Conservation (phyloP, 92 coral and sea anemone species). For the Phenganax stokvisi region DNA sequence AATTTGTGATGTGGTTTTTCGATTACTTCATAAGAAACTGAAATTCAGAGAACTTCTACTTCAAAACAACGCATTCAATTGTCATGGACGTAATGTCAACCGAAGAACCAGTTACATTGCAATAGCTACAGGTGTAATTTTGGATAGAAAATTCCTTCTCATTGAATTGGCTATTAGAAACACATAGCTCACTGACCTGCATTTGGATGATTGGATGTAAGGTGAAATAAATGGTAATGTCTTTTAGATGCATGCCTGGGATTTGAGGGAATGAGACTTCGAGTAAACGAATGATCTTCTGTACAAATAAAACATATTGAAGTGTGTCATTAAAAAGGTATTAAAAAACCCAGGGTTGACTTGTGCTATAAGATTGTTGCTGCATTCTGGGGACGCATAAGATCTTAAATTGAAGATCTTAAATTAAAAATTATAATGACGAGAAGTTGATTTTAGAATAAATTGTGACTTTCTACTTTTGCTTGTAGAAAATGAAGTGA, state of each 20-base stretch:
- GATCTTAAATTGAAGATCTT: too few species aligned
- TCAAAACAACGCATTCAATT: not conserved
- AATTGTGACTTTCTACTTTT: too few species aligned
- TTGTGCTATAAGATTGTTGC: too few species aligned
- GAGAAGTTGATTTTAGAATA: too few species aligned
- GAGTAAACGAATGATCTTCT: slow-evolving; percentile 30
- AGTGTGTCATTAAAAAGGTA: not conserved
- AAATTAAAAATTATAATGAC: too few species aligned
- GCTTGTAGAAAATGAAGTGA: too few species aligned
- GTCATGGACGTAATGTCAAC: not conserved
- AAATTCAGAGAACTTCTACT: not conserved
- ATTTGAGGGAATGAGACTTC: slow-evolving; percentile 14
- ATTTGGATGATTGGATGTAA: slow-evolving; percentile 33
- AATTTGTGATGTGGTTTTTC: slow-evolving; percentile 9
- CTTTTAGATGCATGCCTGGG: slow-evolving; percentile 21
- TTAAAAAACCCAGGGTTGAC: not conserved
- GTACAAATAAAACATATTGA: not conserved
- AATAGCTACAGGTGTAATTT: too few species aligned
- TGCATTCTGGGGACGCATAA: too few species aligned
- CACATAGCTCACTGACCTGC: slow-evolving; percentile 4
- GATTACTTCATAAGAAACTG: slow-evolving; percentile 40
- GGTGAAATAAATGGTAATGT: slow-evolving; percentile 37
- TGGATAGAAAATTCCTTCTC: too few species aligned
- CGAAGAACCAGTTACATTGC: too few species aligned
- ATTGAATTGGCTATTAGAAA: not conserved